Evolutionary conservation across 1,140 invertebrate genomes (phyloP), one percentile per base, ranked within the genome.

Genomic region (Dolichoris vasculosae): DNA sequence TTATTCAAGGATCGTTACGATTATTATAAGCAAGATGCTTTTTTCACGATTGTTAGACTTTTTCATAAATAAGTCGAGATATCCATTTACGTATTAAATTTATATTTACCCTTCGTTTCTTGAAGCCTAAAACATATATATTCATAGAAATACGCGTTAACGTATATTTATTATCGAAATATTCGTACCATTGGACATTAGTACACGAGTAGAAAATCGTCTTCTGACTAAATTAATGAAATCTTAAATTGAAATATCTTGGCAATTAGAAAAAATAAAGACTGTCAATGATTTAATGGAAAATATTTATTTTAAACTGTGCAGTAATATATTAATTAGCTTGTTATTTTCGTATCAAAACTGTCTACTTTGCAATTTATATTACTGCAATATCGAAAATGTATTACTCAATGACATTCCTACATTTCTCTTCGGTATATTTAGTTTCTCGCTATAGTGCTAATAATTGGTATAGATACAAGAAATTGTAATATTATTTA

Each of bases 391-490:
- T 69, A 81, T 43, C 64, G 79, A 51, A 35, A 69, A 30, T 35
- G 30, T n/a, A 73, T 71, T 82, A 38, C 80, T 59, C 32, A 82
- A 82, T 82, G 48, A 32, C 46, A 82, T 82, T 82, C 79, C 23
- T 32, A 43, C 26, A 30, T 59, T 59, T 51, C 63, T 13, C 26
- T 81, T 64, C 30, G 20, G 46, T 48, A 73, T 63, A 63, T 71
- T 82, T 82, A 71, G 30, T 17, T 73, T 43, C 69, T 76, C 75
- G 75, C 51, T 76, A 51, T 32, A 32, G 9, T 26, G 3, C 23
- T 59, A 7, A 59, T 9, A 26, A 26, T 23, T 26, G 23, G 3
- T 26, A 26, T 13, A 13, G 9, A 26, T 13, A 26, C 55, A 59
- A 26, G 55, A 59, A 59, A 51, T 17, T 51, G 15, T 51, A 17